Conservation (phyloP, 1,140 invertebrate species). For the Meteorus sp. region DNA sequence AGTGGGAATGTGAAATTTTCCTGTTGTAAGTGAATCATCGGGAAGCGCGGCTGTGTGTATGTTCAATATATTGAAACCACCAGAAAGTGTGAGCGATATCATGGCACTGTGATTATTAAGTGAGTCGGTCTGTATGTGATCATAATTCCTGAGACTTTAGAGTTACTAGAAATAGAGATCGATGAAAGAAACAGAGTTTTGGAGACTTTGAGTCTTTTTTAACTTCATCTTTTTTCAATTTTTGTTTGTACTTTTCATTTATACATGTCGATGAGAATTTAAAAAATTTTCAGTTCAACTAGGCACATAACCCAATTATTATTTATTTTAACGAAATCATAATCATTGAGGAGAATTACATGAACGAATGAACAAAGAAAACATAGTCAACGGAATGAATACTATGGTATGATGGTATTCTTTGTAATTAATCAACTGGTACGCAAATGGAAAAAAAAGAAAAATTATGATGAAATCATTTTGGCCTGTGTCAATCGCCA, state of each 20-base stretch:
- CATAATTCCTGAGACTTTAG: conserved; percentile 13
- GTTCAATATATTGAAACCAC: too few relatives aligned
- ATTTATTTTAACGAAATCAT: background rate
- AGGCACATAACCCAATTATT: too few relatives aligned
- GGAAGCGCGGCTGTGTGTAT: background rate
- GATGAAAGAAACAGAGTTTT: conserved; percentile 25
- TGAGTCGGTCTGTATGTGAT: conserved; percentile 22
- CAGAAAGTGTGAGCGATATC: too few relatives aligned
- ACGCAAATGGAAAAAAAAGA: too few relatives aligned
- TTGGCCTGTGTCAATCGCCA: background rate
- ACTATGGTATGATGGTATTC: background rate
- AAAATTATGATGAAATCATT: too few relatives aligned
- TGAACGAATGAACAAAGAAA: background rate
- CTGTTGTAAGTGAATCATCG: too few relatives aligned
- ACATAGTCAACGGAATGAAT: too few relatives aligned
- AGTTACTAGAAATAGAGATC: conserved; percentile 6
- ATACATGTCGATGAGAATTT: conserved; percentile 19
- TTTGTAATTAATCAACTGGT: background rate
- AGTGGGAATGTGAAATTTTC: too few relatives aligned
- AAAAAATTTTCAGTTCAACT: background rate
- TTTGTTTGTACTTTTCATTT: conserved; percentile 14
- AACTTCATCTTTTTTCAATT: conserved; percentile 10
- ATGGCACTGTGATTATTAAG: conserved; percentile 8
- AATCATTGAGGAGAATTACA: background rate
- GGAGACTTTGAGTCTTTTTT: background rate